Conservation (phyloP, 2,113 vertebrate species). For the Sterna hirundo region DNA sequence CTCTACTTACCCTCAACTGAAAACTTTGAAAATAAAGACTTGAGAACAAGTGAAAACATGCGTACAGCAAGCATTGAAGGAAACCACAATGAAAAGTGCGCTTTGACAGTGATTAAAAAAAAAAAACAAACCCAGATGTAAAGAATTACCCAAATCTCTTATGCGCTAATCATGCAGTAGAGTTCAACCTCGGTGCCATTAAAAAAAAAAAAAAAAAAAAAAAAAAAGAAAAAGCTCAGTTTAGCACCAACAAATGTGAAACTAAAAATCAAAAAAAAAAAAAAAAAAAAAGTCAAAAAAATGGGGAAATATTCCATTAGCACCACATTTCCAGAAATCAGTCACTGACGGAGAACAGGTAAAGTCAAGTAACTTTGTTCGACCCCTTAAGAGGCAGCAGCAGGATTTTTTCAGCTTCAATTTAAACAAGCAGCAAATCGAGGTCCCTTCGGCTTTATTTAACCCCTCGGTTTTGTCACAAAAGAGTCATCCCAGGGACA, state of each 20-base stretch:
- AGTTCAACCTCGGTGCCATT: neutral
- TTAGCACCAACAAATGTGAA: too few species aligned
- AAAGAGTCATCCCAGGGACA: accelerated
- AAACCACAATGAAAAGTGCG: neutral
- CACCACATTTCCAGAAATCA: neutral
- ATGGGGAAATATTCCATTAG: neutral
- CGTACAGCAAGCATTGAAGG: neutral
- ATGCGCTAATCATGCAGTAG: neutral
- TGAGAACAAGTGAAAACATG: slow-evolving; percentile 4
- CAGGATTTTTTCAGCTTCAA: neutral
- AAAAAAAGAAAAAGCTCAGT: neutral
- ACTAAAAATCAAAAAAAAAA: too few species aligned
- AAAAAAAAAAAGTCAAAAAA: neutral
- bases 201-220: neutral
- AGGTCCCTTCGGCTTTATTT: neutral
- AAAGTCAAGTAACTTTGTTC: neutral
- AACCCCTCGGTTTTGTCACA: neutral
- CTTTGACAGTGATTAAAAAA: neutral
- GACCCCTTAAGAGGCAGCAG: neutral
- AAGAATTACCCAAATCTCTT: neutral
- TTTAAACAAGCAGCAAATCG: neutral
- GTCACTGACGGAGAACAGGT: neutral
- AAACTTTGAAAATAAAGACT: slow-evolving; percentile 43
- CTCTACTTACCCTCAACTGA: slow-evolving; percentile 53
- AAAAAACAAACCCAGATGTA: neutral